These are phyloP conservation scores for Dolichotis patagonum DNA, from an alignment of 2,113 vertebrate genomes.

Conservation along the genomic window DNA sequence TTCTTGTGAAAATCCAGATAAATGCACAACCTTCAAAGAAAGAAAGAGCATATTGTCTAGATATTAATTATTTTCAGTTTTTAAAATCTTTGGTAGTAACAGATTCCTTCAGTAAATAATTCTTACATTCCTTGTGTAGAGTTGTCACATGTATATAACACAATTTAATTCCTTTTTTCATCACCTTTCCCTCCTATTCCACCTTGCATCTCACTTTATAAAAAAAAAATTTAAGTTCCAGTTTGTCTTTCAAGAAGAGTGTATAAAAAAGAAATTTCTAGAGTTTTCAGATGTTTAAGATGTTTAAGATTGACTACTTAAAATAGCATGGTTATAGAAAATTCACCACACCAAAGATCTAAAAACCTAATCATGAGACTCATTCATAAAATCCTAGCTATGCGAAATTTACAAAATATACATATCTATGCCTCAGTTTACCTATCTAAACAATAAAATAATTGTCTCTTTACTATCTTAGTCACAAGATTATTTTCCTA, in stretches of 20 bases:
- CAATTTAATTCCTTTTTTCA: neutral
- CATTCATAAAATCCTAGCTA: neutral
- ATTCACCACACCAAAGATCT: neutral
- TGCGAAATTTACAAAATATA: neutral
- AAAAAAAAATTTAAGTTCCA: neutral
- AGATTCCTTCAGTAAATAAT: neutral
- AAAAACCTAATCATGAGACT: neutral
- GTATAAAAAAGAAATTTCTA: neutral
- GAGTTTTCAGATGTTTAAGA: neutral
- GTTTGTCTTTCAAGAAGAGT: neutral
- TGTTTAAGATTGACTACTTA: neutral
- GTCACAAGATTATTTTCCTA: neutral
- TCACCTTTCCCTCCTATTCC: neutral
- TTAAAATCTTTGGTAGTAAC: too few relatives aligned
- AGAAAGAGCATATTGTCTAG: neutral
- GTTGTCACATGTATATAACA: neutral
- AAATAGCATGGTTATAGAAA: neutral
- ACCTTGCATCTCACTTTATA: neutral
- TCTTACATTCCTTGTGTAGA: neutral
- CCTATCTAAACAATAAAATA: neutral
- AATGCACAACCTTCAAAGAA: slow-evolving; percentile 20
- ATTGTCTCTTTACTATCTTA: neutral
- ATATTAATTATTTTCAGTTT: neutral
- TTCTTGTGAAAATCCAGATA: slow-evolving; percentile 46
- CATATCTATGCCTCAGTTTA: neutral